A percentile compares a stretch with the other conserved stretches of the same genome.
These are phyloP conservation scores for Ceratotherium simum DNA, from an alignment of 2,113 vertebrate genomes.

Conservation along the genomic window DNA sequence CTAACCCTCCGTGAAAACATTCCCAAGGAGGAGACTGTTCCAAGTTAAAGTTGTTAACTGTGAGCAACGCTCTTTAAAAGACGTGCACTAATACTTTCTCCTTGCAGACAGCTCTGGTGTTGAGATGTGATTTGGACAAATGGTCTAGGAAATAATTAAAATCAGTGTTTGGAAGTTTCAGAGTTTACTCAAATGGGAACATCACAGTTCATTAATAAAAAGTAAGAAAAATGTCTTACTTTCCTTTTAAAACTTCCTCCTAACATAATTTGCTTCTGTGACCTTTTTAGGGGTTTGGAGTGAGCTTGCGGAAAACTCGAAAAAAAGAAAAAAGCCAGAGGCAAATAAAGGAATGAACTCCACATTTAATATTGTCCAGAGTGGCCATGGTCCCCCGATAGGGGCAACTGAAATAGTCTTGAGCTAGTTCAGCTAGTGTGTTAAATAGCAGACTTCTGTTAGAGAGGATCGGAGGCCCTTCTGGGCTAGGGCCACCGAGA, in stretches of 20 bases:
- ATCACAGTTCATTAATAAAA: neutral
- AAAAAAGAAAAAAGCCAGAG: neutral
- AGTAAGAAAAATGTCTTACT: neutral
- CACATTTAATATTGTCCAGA: rapidly evolving
- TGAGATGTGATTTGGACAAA: rapidly evolving
- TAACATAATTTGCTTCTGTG: neutral
- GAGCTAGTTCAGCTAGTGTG: neutral
- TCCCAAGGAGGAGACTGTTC: neutral
- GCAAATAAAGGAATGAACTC: neutral
- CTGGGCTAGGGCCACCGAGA: no score
- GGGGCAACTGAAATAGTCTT: rapidly evolving
- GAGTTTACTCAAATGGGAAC: neutral
- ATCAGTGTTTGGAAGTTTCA: neutral
- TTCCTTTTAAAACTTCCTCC: neutral
- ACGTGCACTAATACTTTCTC: rapidly evolving
- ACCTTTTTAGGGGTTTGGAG: neutral
- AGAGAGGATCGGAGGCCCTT: neutral
- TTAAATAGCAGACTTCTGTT: neutral
- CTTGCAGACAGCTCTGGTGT: rapidly evolving
- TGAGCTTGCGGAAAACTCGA: neutral
- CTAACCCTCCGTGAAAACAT: neutral
- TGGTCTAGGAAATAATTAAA: neutral
- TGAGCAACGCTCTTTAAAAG: rapidly evolving
- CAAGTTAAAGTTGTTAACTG: rapidly evolving
- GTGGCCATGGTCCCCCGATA: rapidly evolving